Evolutionary conservation across 2,888 invertebrate genomes (phyloP), one percentile per base, ranked within the genome.

Genomic region (Dicroscelio sp.): DNA sequence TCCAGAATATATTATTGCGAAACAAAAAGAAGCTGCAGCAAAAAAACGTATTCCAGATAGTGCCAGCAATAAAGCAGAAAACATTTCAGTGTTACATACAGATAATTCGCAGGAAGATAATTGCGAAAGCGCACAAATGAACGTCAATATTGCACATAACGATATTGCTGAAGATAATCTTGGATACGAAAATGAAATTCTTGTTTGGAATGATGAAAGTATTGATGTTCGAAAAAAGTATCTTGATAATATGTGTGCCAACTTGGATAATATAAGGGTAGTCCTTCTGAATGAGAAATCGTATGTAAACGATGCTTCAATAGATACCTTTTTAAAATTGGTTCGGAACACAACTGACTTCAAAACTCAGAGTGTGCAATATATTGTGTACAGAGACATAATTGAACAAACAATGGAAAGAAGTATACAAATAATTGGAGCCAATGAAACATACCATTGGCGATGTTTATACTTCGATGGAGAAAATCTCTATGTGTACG

Each of bases 381-480:
- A 33, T 23, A 55, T 75, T 23, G 14, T 33, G 31, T 75, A n/a
- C n/a, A n/a, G n/a, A n/a, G n/a, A n/a, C n/a, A n/a, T n/a, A n/a
- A n/a, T n/a, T n/a, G n/a, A n/a, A 55, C 55, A 52, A 38, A 4
- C 33, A 38, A 8, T 65, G 3, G 17, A 10, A 4, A 31, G 6
- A 65, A 65, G 65, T 65, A 20, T 65, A 25, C 33, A 17, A 65
- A 65, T 65, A 65, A 17, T 65, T 65, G 65, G 65, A 20, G 65
- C 65, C 10, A 33, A 33, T 65, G 12, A n/a, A n/a, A n/a, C 65
- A 20, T 20, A 20, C 20, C 65, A 65, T 33, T 65, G 65, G 65
- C 31, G 65, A n/a, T 31, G 33, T n/a, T 20, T 65, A 2, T 65
- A 65, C 33, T 65, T 20, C n/a, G 65, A 65, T 20, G 33, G 65